These are phyloP conservation scores for Sakesphorus luctuosus DNA, from an alignment of 2,113 vertebrate genomes.

Conservation along the genomic window DNA sequence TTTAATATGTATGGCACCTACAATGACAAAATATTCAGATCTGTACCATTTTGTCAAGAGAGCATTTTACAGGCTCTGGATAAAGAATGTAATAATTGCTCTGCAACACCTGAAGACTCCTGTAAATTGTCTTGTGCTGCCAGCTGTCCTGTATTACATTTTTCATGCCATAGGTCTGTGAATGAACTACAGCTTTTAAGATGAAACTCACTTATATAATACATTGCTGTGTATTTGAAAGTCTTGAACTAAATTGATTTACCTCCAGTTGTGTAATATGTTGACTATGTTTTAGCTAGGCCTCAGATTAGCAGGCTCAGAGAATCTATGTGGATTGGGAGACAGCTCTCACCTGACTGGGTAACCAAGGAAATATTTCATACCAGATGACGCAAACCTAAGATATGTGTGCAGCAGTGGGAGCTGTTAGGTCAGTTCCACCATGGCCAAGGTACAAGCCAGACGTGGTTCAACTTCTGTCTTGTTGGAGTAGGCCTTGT, in stretches of 20 bases:
- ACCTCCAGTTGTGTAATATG: background rate
- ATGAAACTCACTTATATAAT: background rate
- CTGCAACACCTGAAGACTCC: constrained; percentile 11
- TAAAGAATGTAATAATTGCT: background rate
- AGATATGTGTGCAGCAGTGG: too few species aligned
- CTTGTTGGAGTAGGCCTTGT: too few species aligned
- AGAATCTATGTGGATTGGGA: too few species aligned
- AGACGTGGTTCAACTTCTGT: too few species aligned
- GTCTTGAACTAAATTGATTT: background rate
- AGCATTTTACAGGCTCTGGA: background rate
- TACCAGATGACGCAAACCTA: too few species aligned
- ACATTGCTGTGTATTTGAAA: background rate
- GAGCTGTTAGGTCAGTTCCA: too few species aligned
- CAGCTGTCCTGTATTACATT: background rate
- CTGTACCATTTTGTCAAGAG: constrained; percentile 1
- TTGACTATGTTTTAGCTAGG: background rate
- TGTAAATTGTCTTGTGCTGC: constrained; percentile 15
- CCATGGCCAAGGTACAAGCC: too few species aligned
- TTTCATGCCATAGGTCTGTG: background rate
- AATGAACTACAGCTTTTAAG: constrained; percentile 11
- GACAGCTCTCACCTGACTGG: too few species aligned
- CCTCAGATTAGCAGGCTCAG: too few species aligned
- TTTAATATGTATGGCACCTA: background rate
- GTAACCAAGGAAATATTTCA: too few species aligned
- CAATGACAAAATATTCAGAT: constrained; percentile 26